Evolutionary conservation across 2,888 invertebrate species (phyloP).

Genomic region (Chrysina gloriosa): DNA sequence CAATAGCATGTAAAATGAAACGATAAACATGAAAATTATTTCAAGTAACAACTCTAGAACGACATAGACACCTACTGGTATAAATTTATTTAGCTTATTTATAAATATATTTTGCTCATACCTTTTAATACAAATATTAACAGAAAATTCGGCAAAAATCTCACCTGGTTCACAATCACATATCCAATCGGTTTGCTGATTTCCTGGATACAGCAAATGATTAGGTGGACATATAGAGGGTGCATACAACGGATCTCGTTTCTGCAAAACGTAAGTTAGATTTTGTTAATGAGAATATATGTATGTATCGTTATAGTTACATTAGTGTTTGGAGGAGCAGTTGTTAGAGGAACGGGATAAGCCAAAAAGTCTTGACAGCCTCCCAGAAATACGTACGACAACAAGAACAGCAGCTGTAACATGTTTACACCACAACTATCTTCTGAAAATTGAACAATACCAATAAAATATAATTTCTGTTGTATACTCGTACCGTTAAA

Average conservation of each 20-base stretch:
- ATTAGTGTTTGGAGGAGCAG: background rate
- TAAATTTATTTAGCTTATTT: background rate
- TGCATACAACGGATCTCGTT: conserved; percentile 66
- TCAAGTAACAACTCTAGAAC: too few species aligned
- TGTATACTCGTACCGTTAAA: background rate
- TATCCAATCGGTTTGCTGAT: conserved; percentile 74
- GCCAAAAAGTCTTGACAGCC: background rate
- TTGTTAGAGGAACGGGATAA: background rate
- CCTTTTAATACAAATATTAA: background rate
- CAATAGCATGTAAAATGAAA: too few species aligned
- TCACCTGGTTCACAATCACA: conserved; percentile 73
- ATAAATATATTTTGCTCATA: too few species aligned
- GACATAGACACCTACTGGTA: too few species aligned
- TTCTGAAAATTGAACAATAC: background rate
- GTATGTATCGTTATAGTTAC: background rate
- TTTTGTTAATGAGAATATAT: background rate
- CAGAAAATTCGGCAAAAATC: background rate
- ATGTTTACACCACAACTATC: background rate
- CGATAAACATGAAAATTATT: too few species aligned
- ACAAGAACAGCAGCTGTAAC: background rate
- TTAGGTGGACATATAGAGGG: conserved; percentile 72
- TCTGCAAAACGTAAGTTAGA: background rate
- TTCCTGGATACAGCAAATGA: conserved; percentile 76
- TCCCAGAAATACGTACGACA: background rate
- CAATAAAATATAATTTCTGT: background rate